Evolutionary conservation across 2,888 invertebrate species (phyloP), one percentile per base, ranked within the genome.

Genomic region (Chymomyza procnemis): DNA sequence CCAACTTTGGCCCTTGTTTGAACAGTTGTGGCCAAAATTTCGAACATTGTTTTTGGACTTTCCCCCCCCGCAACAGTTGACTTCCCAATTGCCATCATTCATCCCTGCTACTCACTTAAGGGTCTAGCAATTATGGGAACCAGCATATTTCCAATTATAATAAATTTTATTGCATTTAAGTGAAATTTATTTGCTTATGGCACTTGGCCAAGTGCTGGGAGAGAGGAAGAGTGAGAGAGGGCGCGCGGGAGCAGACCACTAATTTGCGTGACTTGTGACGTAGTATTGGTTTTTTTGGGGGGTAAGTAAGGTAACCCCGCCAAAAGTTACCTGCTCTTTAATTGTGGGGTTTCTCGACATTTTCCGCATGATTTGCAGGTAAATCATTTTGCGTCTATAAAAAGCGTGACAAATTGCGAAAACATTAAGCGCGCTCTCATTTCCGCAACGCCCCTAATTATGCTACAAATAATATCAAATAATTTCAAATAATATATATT

Each of bases 101-200:
- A 12, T 2, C 9, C 34, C 12, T 12, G 12, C 34, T 12, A 12
- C 34, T 12, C 12, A 41, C 34, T 41, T 41, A 41, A 41, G 34
- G 12, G 34, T 41, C 34, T 14, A 41, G 34, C 34, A 41, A 41
- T 41, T 41, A 41, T 41, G 34, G 34, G 34, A n/a, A 3, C 34
- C 34, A 12, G 34, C 57, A 67, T 60, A 66, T 65, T 74, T 74
- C 55, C 68, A 74, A 71, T 77, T 74, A 69, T 64, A 61, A 69
- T 66, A 67, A 71, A 69, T 72, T 76, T 52, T n/a, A 55, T 21
- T 58, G 19, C 52, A 34, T 56, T 50, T 67, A 22, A 64, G 56
- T n/a, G 18, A 19, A 60, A 69, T 69, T 69, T 69, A 69, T 69
- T 54, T 54, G 19, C 4, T 41, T 41, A 41, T 41, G 34, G 34